Evolutionary conservation across 2,888 invertebrate genomes (phyloP).

Genomic region (Frankliniella fusca): DNA sequence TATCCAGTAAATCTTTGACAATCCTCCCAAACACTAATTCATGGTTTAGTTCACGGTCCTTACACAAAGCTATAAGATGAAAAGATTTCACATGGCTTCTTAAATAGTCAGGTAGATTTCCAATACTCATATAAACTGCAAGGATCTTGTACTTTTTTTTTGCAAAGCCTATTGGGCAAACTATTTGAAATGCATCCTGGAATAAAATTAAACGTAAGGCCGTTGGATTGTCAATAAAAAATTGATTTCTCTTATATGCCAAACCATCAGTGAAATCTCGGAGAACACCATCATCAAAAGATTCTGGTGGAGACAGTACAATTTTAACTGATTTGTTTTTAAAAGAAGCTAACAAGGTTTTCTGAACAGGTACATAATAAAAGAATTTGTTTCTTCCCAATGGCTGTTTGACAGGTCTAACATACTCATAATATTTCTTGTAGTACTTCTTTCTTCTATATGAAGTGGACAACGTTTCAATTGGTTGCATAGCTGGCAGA

Average conservation of each 20-base stretch:
- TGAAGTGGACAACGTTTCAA: slow-evolving; percentile 30
- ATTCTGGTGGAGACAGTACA: slow-evolving; percentile 17
- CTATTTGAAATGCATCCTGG: slow-evolving; percentile 39
- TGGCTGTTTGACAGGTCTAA: slow-evolving; percentile 32
- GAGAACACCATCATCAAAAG: slow-evolving; percentile 35
- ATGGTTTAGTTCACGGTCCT: slow-evolving; percentile 34
- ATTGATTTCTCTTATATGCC: slow-evolving; percentile 37
- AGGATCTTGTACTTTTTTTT: slow-evolving; percentile 38
- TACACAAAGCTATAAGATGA: slow-evolving; percentile 36
- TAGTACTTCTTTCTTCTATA: slow-evolving; percentile 36
- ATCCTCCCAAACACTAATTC: slow-evolving; percentile 35
- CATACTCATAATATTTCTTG: slow-evolving; percentile 35
- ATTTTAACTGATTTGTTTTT: slow-evolving; percentile 36
- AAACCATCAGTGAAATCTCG: slow-evolving; percentile 40
- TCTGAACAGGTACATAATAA: slow-evolving; percentile 37
- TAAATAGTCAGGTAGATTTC: slow-evolving; percentile 36
- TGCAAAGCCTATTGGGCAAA: slow-evolving; percentile 36
- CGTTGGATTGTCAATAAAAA: slow-evolving; percentile 39
- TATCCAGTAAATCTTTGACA: slow-evolving; percentile 34
- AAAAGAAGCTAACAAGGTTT: slow-evolving; percentile 36
- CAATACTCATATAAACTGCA: slow-evolving; percentile 37
- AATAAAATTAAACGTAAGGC: slow-evolving; percentile 38
- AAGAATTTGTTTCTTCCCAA: too few species aligned
- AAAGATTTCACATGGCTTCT: slow-evolving; percentile 37
- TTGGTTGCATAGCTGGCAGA: slow-evolving; percentile 28